These are phyloP conservation scores for Sebastes vulpes DNA, from an alignment of 2,797 vertebrate genomes.

Conservation along the genomic window DNA sequence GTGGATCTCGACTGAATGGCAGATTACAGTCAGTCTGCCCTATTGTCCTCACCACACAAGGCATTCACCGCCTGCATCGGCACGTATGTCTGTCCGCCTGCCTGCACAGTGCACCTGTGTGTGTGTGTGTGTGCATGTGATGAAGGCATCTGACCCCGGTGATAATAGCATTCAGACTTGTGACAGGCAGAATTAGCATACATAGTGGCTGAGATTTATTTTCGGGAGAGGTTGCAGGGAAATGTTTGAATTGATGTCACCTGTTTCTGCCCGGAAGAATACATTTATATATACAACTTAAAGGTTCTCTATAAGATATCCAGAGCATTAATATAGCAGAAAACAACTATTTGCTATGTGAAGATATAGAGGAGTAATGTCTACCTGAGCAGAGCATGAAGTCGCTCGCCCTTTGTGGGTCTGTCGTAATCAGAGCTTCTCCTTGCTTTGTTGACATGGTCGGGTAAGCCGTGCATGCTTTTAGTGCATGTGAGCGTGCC, in stretches of 20 bases:
- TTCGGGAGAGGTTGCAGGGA: conserved; percentile 9
- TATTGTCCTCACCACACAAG: conserved; percentile 52
- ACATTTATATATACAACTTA: not conserved
- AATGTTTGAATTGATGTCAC: conserved; percentile 28
- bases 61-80: not conserved
- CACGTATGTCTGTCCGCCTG: not conserved
- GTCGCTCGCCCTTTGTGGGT: not conserved
- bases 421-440: not conserved
- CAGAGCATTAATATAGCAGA: not conserved
- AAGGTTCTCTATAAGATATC: not conserved
- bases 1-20: conserved; percentile 47
- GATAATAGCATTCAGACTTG: conserved; percentile 67
- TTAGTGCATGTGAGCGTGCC: not conserved
- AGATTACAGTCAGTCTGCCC: conserved; percentile 42
- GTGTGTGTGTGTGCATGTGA: not conserved
- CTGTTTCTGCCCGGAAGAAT: not conserved
- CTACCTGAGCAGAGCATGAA: not conserved
- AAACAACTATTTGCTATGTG: not conserved
- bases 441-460: not conserved
- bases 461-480: not conserved
- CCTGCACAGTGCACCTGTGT: not conserved
- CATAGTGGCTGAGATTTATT: conserved; percentile 73
- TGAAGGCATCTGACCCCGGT: conserved; percentile 62
- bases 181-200: conserved; percentile 80
- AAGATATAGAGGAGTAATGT: not conserved